phyloP scores from a whole-genome alignment of 2,113 vertebrate genomes.

The Ifrita kowaldi region DNA sequence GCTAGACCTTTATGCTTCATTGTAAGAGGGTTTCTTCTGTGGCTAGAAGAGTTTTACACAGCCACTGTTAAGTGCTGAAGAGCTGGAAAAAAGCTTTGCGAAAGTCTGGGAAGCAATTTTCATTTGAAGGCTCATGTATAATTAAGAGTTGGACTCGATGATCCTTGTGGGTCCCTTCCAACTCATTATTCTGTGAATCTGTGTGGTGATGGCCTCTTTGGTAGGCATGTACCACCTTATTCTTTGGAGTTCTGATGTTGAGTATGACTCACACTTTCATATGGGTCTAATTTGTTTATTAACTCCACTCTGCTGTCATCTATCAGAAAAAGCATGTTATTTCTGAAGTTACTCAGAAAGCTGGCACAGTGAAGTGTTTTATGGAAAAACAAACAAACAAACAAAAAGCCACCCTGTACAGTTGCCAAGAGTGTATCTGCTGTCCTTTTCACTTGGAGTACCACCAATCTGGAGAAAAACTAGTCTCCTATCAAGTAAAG shows the following conservation, averaged over 20 bases:
- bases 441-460: constrained; percentile 55
- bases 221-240: not conserved
- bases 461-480: constrained; percentile 19
- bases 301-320: not conserved
- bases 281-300: constrained; percentile 18
- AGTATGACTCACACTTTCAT: not conserved
- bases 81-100: not conserved
- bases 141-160: not conserved
- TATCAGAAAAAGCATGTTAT: not conserved
- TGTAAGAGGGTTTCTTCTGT: not conserved
- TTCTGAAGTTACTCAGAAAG: constrained; percentile 27
- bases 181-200: not conserved
- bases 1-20: not conserved
- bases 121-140: not conserved
- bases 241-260: not conserved
- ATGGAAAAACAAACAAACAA: not conserved
- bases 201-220: not conserved
- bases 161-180: not conserved
- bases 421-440: constrained; percentile 30
- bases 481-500: not conserved
- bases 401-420: not conserved
- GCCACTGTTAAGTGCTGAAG: not conserved
- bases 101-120: not conserved
- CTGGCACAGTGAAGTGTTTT: not conserved
- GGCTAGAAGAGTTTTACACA: not conserved